These are phyloP conservation scores for Leguminivora glycinivorella DNA, from an alignment of 1,140 invertebrate species.

Conservation along the genomic window DNA sequence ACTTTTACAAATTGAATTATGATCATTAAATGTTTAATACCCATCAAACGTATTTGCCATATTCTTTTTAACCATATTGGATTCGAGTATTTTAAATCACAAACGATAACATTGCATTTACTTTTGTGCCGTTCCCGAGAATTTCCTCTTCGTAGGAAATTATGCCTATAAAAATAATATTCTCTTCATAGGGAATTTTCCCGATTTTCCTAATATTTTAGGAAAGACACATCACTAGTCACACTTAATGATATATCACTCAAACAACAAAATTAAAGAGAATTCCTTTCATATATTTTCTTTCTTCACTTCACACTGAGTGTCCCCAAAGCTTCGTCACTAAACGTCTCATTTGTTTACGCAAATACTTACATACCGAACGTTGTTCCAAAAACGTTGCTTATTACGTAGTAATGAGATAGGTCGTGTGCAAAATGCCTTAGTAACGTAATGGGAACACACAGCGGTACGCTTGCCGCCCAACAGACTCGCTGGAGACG, in stretches of 20 bases:
- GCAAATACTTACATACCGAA: conserved; percentile 9
- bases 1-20: no score
- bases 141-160: no score
- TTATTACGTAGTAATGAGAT: conserved; percentile 29
- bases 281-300: neutral
- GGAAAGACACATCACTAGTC: no score
- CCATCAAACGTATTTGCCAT: no score
- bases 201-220: no score
- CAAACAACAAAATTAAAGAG: neutral
- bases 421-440: conserved; percentile 29
- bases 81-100: no score
- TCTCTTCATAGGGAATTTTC: no score
- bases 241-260: neutral
- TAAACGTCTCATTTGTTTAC: conserved; percentile 24
- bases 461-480: conserved; percentile 38
- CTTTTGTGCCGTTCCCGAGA: no score
- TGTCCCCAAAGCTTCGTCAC: conserved; percentile 17
- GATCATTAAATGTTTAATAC: no score
- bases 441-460: conserved; percentile 38
- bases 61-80: no score
- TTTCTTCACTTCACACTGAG: neutral
- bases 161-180: no score
- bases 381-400: conserved; percentile 27
- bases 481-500: conserved; percentile 46
- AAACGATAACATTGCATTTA: no score